Conservation (phyloP, 2,888 invertebrate species). For the Argyra leucocephala region DNA sequence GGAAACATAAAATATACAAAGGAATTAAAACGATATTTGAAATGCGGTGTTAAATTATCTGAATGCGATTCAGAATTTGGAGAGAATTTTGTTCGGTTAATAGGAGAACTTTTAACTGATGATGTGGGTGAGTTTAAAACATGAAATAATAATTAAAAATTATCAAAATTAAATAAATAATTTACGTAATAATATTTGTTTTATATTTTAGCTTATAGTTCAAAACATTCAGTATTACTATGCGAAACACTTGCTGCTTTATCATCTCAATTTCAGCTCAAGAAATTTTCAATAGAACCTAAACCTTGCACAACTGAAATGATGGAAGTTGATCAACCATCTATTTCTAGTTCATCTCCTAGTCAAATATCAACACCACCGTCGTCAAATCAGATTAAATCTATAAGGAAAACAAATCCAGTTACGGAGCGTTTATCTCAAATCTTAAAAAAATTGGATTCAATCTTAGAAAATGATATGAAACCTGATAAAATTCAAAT, state of each 20-base stretch:
- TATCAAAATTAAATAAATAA: background rate
- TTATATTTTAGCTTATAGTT: conserved; percentile 30
- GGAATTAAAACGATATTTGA: conserved; percentile 38
- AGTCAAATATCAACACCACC: background rate
- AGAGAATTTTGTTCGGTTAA: conserved; percentile 54
- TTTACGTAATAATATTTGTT: background rate
- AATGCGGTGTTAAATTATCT: conserved; percentile 64
- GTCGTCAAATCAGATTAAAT: background rate
- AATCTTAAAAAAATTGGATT: conserved; percentile 37
- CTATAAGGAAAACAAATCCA: conserved; percentile 22
- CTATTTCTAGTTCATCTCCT: background rate
- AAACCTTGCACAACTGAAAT: conserved; percentile 13
- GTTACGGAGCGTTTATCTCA: conserved; percentile 33
- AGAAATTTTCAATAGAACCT: conserved; percentile 28
- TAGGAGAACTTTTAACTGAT: conserved; percentile 46
- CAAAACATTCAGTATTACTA: conserved; percentile 45
- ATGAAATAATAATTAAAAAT: background rate
- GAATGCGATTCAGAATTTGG: conserved; percentile 55
- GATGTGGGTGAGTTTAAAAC: conserved; percentile 31
- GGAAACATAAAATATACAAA: conserved; percentile 33
- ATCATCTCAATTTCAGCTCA: conserved; percentile 49
- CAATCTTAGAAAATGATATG: conserved; percentile 31
- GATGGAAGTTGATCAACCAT: conserved; percentile 18
- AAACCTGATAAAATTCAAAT: conserved; percentile 46
- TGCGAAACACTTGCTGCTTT: conserved; percentile 70